These are phyloP conservation scores for Meta bourneti DNA, from an alignment of 2,888 invertebrate genomes.

Conservation along the genomic window DNA sequence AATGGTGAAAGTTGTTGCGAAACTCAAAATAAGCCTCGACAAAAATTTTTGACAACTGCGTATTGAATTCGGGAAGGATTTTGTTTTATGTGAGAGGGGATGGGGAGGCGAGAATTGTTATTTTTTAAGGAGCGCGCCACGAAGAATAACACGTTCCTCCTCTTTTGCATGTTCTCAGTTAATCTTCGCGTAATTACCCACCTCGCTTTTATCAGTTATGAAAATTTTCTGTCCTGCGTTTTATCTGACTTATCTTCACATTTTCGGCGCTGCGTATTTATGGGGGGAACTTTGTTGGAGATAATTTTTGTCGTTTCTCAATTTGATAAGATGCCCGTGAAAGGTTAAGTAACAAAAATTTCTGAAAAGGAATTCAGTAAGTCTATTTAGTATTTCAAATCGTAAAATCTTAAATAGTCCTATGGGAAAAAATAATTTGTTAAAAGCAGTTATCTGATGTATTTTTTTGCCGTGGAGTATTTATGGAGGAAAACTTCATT, in stretches of 20 bases:
- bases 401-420: too few relatives aligned
- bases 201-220: not conserved
- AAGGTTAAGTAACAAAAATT: not conserved
- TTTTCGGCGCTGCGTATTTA: not conserved
- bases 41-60: constrained; percentile 35
- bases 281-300: not conserved
- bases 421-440: too few relatives aligned
- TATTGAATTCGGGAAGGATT: constrained; percentile 20
- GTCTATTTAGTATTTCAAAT: too few relatives aligned
- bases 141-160: constrained; percentile 2
- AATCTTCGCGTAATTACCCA: constrained; percentile 6
- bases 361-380: too few relatives aligned
- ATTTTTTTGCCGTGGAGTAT: too few relatives aligned
- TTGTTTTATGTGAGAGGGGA: not conserved
- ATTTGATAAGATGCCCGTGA: not conserved
- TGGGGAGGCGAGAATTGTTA: not conserved
- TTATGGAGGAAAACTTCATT: too few relatives aligned
- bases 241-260: not conserved
- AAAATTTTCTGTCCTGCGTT: too few relatives aligned
- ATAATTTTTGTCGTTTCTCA: not conserved
- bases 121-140: not conserved
- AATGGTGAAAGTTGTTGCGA: constrained; percentile 26
- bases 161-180: constrained; percentile 3
- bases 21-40: constrained; percentile 9
- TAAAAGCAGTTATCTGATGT: too few relatives aligned